Base-by-base conservation (phyloP, 1,140 invertebrate genomes). In the Ctenoplectra terminalis region DNA sequence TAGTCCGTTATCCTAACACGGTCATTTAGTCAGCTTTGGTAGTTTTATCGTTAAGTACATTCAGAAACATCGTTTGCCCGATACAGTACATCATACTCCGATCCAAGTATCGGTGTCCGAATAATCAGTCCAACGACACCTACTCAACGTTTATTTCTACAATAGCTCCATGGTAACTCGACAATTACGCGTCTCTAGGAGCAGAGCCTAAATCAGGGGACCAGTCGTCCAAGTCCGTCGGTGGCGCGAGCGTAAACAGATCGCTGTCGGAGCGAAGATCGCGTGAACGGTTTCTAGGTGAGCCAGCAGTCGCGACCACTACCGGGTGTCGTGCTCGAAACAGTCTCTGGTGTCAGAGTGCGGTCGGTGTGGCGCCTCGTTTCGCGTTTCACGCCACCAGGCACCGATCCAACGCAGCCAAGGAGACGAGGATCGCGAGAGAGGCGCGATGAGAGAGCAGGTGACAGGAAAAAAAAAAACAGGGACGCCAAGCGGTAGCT, bases 211-310 rank as follows among this genome's bases (percentile, higher is more conserved):
- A n/a, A n/a, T n/a, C n/a, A n/a, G n/a, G n/a, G n/a, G n/a, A n/a
- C n/a, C n/a, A n/a, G n/a, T 23, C 58, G 58, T 67, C 64, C 64
- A 67, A 31, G 43, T 67, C 64, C 40, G 66, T 20, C 46, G 64
- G 11, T n/a, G 43, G 11, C 75, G 77, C 54, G 54, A 48, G 50
- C 43, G 79, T 84, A 81, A 81, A 81, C 72, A 71, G 78, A 81
- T 84, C 78, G 70, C 58, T 71, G 37, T 37, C 73, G 34, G 54
- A n/a, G 77, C 81, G 46, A 64, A 54, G 78, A 86, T 88, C 86
- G 87, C 85, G 87, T 87, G 85, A 90, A 89, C 71, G 83, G 86
- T 90, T 90, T 89, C 86, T 87, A 90, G 83, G 88, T 89, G 89
- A 90, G 73, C 81, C 70, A 79, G 40, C 77, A 80, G 52, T 43